Conservation (phyloP, 2,113 vertebrate genomes). For the Engystomops pustulosus region DNA sequence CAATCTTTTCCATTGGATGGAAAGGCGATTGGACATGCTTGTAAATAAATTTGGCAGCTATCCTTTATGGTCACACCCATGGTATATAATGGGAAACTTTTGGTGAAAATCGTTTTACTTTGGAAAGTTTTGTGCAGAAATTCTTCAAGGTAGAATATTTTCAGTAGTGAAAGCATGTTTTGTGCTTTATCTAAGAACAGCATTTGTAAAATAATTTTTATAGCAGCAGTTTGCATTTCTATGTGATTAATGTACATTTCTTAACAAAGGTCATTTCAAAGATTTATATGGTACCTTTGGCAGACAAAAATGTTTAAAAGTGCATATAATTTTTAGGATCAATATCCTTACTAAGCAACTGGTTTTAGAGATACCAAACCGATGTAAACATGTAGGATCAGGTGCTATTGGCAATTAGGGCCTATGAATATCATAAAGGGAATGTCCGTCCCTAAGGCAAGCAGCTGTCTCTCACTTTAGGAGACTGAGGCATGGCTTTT, state of each 20-base stretch:
- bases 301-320: no score
- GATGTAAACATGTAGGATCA: no score
- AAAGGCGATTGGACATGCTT: background rate
- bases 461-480: no score
- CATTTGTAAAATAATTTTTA: background rate
- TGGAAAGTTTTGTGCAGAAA: background rate
- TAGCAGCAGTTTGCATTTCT: background rate
- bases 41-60: background rate
- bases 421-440: no score
- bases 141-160: background rate
- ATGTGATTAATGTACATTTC: background rate
- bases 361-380: no score
- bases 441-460: no score
- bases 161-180: background rate
- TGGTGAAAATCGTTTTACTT: background rate
- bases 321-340: no score
- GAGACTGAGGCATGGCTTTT: no score
- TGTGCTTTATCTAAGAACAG: background rate
- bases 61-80: background rate
- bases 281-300: no score
- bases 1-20: background rate
- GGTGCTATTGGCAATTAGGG: no score
- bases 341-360: no score
- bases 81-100: background rate
- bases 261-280: no score